These are phyloP conservation scores for Hylaeus anthracinus DNA, from an alignment of 1,140 invertebrate species.

Conservation along the genomic window DNA sequence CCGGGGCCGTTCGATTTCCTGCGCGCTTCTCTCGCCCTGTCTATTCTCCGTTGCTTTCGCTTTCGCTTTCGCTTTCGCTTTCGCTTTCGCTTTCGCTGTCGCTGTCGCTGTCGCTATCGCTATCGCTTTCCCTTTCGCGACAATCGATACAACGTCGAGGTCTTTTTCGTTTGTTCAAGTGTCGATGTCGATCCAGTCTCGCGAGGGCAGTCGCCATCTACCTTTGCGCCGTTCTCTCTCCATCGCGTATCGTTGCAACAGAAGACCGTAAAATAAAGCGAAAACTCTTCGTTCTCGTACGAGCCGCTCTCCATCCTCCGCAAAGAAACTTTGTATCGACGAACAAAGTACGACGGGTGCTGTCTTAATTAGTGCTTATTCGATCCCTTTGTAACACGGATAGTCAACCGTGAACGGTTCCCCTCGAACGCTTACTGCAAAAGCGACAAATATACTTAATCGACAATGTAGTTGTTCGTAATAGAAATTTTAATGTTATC, in stretches of 20 bases:
- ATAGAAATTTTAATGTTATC: too few relatives aligned
- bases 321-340: slow-evolving; percentile 41
- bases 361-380: slow-evolving; percentile 45
- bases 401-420: not conserved
- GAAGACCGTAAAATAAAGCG: slow-evolving; percentile 63
- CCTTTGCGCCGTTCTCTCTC: slow-evolving; percentile 20
- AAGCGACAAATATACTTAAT: not conserved
- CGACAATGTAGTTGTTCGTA: not conserved
- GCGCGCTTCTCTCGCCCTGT: slow-evolving; percentile 7
- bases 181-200: slow-evolving; percentile 75
- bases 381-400: not conserved
- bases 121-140: slow-evolving; percentile 71
- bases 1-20: slow-evolving; percentile 63
- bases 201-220: slow-evolving; percentile 48
- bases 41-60: not conserved
- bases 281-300: slow-evolving; percentile 39
- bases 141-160: slow-evolving; percentile 68
- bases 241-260: slow-evolving; percentile 18
- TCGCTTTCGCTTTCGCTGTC: slow-evolving; percentile 48
- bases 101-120: slow-evolving; percentile 66
- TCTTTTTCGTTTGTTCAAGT: slow-evolving; percentile 75
- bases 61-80: slow-evolving; percentile 68
- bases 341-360: slow-evolving; percentile 11
- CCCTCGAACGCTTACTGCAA: not conserved
- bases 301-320: not conserved